Evolutionary conservation across 2,888 invertebrate species (phyloP).

Genomic region (Metalampra italica): DNA sequence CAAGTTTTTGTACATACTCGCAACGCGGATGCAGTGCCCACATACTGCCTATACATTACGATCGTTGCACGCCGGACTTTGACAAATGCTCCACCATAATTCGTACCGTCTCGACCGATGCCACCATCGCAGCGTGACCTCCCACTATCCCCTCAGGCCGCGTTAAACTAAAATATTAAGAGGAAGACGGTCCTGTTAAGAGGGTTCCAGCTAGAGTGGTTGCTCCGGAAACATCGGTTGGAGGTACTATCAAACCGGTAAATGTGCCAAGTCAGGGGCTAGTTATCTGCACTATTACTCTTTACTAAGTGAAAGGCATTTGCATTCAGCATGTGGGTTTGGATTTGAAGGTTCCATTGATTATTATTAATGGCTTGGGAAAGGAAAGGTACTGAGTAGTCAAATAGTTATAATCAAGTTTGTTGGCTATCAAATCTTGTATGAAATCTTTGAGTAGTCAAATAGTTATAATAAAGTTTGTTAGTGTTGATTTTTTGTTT

Average conservation of each 20-base stretch:
- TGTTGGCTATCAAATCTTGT: too few species aligned
- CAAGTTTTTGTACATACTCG: not conserved
- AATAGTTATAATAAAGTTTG: too few species aligned
- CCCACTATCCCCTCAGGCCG: conserved; percentile 13
- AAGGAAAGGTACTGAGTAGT: not conserved
- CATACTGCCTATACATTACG: conserved; percentile 18
- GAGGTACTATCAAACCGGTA: conserved; percentile 49
- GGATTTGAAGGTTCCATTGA: conserved; percentile 7
- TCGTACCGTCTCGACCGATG: conserved; percentile 38
- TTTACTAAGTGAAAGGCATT: conserved; percentile 54
- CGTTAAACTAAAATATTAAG: conserved; percentile 11
- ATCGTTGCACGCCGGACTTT: conserved; percentile 53
- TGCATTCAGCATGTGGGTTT: conserved; percentile 39
- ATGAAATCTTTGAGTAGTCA: too few species aligned
- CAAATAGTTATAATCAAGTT: too few species aligned
- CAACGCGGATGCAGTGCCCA: not conserved
- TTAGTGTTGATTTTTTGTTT: too few species aligned
- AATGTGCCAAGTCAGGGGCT: conserved; percentile 66
- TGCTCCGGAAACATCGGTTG: conserved; percentile 44
- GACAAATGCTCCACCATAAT: conserved; percentile 63
- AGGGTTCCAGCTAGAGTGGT: conserved; percentile 34
- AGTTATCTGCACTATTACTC: conserved; percentile 61
- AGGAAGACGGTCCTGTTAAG: conserved; percentile 5
- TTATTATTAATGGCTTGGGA: conserved; percentile 3
- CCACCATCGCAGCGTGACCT: conserved; percentile 33